Percentiles rank a stretch among this genome's conserved stretches.
Evolutionary conservation across 2,113 vertebrate species (phyloP).

Genomic region (Triplophysa tibetana): DNA sequence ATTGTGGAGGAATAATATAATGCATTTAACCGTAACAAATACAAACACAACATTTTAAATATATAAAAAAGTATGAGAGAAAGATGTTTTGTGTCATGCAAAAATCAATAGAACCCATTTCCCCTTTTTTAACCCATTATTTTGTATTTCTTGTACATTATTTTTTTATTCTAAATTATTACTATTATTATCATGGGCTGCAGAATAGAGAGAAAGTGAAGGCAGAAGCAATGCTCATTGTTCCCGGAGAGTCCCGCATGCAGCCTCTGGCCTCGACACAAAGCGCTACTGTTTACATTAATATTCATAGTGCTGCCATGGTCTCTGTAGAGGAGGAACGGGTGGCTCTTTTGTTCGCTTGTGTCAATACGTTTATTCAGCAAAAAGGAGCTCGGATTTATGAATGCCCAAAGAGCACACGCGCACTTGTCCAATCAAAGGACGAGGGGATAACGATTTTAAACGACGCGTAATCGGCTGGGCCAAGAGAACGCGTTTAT

Average conservation of each 20-base stretch:
- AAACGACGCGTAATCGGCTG: constrained; percentile 21
- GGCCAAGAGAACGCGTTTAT: constrained; percentile 13
- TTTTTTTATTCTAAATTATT: constrained; percentile 3
- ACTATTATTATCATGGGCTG: constrained; percentile 47
- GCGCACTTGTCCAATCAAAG: constrained; percentile 59
- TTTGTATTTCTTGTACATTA: not conserved
- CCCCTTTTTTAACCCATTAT: not conserved
- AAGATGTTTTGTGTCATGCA: too few species aligned
- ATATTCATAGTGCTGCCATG: constrained; percentile 83
- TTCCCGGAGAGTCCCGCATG: constrained; percentile 71
- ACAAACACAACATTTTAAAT: too few species aligned
- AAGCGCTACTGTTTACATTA: constrained; percentile 84
- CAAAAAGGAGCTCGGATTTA: constrained; percentile 70
- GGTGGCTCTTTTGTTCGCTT: constrained; percentile 83
- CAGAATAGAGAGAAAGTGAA: constrained; percentile 44
- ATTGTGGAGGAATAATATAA: too few species aligned
- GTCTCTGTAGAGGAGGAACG: constrained; percentile 79
- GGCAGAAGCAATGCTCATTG: constrained; percentile 75
- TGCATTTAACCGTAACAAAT: too few species aligned
- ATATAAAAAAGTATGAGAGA: not conserved
- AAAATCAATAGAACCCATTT: too few species aligned
- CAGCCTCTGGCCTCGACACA: constrained; percentile 76
- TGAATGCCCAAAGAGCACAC: constrained; percentile 72
- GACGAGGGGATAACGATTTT: constrained; percentile 50
- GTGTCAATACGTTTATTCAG: constrained; percentile 85